Conservation (phyloP, 2,888 invertebrate species). For the Rhopalosiphum nymphaeae region DNA sequence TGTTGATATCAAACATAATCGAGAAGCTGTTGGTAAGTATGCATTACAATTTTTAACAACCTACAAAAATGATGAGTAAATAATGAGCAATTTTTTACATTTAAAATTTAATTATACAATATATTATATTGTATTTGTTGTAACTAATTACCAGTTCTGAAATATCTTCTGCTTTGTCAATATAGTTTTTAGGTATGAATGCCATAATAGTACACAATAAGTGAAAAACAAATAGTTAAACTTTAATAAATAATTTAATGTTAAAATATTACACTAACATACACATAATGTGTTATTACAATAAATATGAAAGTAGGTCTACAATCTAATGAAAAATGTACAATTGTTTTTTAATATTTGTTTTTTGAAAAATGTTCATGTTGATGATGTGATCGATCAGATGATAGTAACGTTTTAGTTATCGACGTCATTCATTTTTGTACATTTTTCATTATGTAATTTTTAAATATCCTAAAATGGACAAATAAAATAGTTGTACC, state of each 20-base stretch:
- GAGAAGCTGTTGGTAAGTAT: conserved; percentile 93
- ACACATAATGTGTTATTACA: conserved; percentile 38
- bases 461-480: not conserved
- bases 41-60: conserved; percentile 92
- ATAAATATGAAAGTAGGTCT: conserved; percentile 31
- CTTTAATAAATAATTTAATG: conserved; percentile 1
- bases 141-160: conserved; percentile 65
- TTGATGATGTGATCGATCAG: conserved; percentile 63
- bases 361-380: conserved; percentile 60
- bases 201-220: conserved; percentile 56
- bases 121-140: not conserved
- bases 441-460: not conserved
- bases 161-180: conserved; percentile 66
- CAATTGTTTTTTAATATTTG: conserved; percentile 43
- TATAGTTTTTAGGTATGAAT: conserved; percentile 64
- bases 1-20: conserved; percentile 97
- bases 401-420: conserved; percentile 51
- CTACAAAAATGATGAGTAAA: conserved; percentile 72
- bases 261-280: conserved; percentile 33
- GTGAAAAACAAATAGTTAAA: conserved; percentile 41
- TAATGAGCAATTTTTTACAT: not conserved
- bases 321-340: not conserved
- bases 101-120: not conserved
- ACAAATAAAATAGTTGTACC: not conserved
- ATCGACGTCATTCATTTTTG: conserved; percentile 54